phyloP scores from a whole-genome alignment of 2,888 invertebrate species.

The Nomada flava region DNA sequence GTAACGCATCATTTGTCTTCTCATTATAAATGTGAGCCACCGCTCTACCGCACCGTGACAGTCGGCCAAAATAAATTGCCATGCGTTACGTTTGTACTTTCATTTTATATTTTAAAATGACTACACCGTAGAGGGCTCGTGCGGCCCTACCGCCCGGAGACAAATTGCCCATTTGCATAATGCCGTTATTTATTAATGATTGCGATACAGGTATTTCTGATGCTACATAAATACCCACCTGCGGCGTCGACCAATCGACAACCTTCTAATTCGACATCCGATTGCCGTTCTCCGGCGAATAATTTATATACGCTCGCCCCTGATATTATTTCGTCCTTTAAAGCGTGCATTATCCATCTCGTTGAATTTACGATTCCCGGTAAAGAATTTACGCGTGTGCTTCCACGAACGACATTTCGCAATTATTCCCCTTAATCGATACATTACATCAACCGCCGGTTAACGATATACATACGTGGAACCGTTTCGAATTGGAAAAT shows the following conservation, averaged over 20 bases:
- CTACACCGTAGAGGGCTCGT: conserved; percentile 55
- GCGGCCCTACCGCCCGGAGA: conserved; percentile 70
- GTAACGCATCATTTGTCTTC: conserved; percentile 77
- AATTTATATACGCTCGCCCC: conserved; percentile 46
- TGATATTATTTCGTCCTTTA: conserved; percentile 31
- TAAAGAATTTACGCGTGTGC: neutral
- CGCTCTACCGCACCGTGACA: conserved; percentile 70
- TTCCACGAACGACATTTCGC: neutral
- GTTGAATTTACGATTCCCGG: conserved; percentile 8
- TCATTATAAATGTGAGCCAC: conserved; percentile 79
- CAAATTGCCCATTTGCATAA: conserved; percentile 82
- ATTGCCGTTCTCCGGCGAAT: conserved; percentile 39
- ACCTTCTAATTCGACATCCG: conserved; percentile 71
- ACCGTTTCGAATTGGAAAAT: neutral
- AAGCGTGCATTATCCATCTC: conserved; percentile 22
- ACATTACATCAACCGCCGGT: neutral
- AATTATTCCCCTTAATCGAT: neutral
- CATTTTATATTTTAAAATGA: conserved; percentile 81
- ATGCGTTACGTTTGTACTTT: conserved; percentile 79
- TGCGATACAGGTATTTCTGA: conserved; percentile 65
- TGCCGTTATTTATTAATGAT: conserved; percentile 81
- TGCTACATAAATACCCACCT: conserved; percentile 70
- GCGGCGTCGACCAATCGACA: conserved; percentile 69
- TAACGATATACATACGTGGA: neutral
- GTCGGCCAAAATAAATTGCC: conserved; percentile 77